phyloP scores from a whole-genome alignment of 2,888 invertebrate species.

The Lithophane leautieri region DNA sequence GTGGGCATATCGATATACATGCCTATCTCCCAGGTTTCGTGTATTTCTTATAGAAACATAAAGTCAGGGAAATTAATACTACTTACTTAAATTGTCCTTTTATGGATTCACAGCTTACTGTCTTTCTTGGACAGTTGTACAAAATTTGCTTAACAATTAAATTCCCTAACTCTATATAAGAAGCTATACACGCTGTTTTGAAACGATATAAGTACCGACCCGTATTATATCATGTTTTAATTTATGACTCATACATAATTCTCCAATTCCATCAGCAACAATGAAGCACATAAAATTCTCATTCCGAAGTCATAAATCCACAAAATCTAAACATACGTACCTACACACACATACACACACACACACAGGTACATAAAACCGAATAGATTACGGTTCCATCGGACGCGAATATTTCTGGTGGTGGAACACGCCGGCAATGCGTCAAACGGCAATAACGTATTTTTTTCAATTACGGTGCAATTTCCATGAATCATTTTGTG shows the following conservation, averaged over 20 bases:
- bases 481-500: slow-evolving; percentile 88
- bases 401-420: slow-evolving; percentile 72
- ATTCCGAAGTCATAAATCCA: slow-evolving; percentile 46
- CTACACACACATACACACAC: slow-evolving; percentile 2
- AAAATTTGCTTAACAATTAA: neutral
- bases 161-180: no score
- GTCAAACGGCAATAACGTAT: slow-evolving; percentile 88
- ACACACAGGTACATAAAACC: slow-evolving; percentile 47
- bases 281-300: slow-evolving; percentile 50
- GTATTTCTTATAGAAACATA: no score
- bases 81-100: neutral
- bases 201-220: neutral
- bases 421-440: slow-evolving; percentile 81
- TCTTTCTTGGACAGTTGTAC: neutral
- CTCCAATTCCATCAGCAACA: slow-evolving; percentile 16
- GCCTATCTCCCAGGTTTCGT: neutral
- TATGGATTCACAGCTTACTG: neutral
- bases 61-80: neutral
- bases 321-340: slow-evolving; percentile 51
- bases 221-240: neutral
- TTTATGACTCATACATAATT: neutral
- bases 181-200: neutral
- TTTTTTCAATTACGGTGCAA: slow-evolving; percentile 89
- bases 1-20: neutral
- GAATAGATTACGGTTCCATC: slow-evolving; percentile 70